Evolutionary conservation across 2,888 invertebrate species (phyloP).

Genomic region (Melieria crassipennis): DNA sequence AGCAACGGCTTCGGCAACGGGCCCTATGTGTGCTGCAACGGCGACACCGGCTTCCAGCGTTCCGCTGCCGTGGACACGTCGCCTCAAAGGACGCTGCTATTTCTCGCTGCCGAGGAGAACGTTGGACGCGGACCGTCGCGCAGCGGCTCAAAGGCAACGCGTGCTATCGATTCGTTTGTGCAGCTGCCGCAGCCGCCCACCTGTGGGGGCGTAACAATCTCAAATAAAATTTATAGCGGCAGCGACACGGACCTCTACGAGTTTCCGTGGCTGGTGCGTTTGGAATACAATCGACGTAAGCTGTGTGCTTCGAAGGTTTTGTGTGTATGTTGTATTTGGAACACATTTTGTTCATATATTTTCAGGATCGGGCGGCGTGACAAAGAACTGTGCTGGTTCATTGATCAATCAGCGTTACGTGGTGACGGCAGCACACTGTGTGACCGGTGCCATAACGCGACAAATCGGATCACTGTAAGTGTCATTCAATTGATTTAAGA

Average conservation of each 20-base stretch:
- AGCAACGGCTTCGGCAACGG: constrained; percentile 46
- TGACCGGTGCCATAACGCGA: constrained; percentile 67
- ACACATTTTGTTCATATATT: not conserved
- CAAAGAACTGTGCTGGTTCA: constrained; percentile 62
- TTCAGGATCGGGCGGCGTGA: constrained; percentile 46
- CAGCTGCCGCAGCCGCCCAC: constrained; percentile 54
- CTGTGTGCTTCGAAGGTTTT: not conserved
- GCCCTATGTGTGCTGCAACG: constrained; percentile 60
- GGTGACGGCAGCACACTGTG: constrained; percentile 73
- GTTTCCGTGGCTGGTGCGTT: constrained; percentile 76
- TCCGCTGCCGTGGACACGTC: constrained; percentile 11
- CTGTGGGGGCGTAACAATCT: constrained; percentile 61
- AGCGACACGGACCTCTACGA: constrained; percentile 70
- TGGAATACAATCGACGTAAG: constrained; percentile 69
- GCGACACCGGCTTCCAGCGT: constrained; percentile 55
- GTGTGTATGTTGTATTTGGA: too few relatives aligned
- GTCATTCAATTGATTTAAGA: not conserved
- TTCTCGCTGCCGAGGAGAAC: not conserved
- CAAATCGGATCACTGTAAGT: constrained; percentile 70
- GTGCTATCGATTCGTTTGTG: not conserved
- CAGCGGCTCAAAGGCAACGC: constrained; percentile 1
- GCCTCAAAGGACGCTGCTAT: constrained; percentile 6
- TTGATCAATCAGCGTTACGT: constrained; percentile 67
- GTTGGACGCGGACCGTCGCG: not conserved
- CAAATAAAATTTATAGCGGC: constrained; percentile 73